Percentiles rank a stretch among this genome's conserved stretches.
phyloP scores from a whole-genome alignment of 23 tunicate species.

The Halocynthia roretzi region DNA sequence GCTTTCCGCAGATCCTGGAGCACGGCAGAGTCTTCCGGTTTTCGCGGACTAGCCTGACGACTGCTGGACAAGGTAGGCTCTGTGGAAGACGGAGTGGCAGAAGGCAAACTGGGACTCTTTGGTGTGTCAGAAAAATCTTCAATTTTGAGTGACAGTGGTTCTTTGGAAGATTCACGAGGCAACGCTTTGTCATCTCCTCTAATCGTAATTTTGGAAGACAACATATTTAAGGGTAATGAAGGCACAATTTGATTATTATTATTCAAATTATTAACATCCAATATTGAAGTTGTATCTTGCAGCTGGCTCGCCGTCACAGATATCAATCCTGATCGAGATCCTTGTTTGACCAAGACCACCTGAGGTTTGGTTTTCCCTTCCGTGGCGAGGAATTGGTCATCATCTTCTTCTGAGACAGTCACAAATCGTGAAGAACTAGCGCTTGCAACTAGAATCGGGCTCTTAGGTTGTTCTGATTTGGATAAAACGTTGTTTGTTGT shows the following conservation, averaged over 20 bases:
- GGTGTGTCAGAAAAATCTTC: too few species aligned
- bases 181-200: too few species aligned
- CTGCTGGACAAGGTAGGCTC: not conserved
- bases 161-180: too few species aligned
- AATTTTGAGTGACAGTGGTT: too few species aligned
- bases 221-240: not conserved
- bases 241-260: slow-evolving; percentile 18
- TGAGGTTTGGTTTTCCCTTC: slow-evolving; percentile 2
- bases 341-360: slow-evolving; percentile 17
- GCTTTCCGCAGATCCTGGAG: not conserved
- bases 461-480: too few species aligned
- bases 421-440: not conserved
- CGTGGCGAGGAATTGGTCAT: not conserved
- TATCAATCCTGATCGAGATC: slow-evolving; percentile 3
- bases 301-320: not conserved
- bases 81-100: not conserved
- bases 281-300: not conserved
- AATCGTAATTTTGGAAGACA: too few species aligned
- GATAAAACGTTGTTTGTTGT: too few species aligned
- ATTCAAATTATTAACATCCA: slow-evolving; percentile 13
- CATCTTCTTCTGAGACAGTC: slow-evolving; percentile 19
- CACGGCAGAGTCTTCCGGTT: not conserved
- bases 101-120: not conserved
- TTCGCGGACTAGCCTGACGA: not conserved
- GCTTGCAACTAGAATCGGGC: not conserved